These are phyloP conservation scores for Cnemophilus loriae DNA, from an alignment of 2,113 vertebrate species.

Conservation along the genomic window DNA sequence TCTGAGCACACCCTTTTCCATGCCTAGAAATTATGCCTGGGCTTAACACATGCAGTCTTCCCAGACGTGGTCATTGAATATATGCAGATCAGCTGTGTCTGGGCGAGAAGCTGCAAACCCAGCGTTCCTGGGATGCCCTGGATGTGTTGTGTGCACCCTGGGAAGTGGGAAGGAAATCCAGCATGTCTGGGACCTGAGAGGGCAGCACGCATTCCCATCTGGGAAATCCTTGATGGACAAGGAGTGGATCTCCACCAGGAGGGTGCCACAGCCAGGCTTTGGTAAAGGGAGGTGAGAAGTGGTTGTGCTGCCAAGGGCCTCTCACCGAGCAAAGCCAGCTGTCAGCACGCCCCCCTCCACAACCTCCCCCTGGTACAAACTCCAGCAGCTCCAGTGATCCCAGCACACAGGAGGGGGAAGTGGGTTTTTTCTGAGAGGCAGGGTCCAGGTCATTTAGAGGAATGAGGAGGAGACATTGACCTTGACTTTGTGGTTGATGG, in stretches of 20 bases:
- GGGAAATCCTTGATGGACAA: neutral
- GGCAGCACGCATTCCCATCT: neutral
- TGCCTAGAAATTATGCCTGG: neutral
- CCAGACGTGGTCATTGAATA: neutral
- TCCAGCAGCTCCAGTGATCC: neutral
- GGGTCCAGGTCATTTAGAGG: neutral
- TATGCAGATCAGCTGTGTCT: neutral
- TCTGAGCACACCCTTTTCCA: neutral
- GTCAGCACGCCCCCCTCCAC: neutral
- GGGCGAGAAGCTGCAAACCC: neutral
- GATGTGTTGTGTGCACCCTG: neutral
- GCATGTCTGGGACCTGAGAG: neutral
- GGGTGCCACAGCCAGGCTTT: neutral
- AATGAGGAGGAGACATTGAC: neutral
- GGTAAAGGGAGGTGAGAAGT: neutral
- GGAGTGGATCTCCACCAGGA: neutral
- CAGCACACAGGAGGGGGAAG: neutral
- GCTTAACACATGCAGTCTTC: neutral
- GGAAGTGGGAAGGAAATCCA: neutral
- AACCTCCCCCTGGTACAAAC: neutral
- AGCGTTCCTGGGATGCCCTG: neutral
- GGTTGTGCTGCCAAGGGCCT: neutral
- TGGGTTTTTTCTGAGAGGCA: neutral
- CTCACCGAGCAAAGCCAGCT: slow-evolving; percentile 10
- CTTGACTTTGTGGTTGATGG: neutral